A percentile compares a stretch with the other conserved stretches of the same genome.
Evolutionary conservation across 2,888 invertebrate species (phyloP).

Genomic region (Sylvicola cinctus): DNA sequence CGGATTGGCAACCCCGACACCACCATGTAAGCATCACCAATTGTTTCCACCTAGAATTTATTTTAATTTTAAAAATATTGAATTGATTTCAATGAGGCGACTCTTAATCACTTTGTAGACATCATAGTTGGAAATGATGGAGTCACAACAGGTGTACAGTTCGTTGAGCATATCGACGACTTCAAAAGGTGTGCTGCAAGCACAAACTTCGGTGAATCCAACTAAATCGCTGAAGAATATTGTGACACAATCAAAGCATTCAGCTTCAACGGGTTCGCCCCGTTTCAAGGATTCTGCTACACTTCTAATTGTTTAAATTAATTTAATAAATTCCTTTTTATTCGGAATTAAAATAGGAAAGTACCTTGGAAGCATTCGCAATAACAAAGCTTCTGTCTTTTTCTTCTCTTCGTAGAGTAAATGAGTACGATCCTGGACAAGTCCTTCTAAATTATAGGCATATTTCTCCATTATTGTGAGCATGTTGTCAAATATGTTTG

Average conservation of each 20-base stretch:
- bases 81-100: too few species aligned
- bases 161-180: slow-evolving; percentile 75
- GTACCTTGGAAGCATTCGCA: slow-evolving; percentile 71
- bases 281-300: slow-evolving; percentile 62
- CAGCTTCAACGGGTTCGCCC: slow-evolving; percentile 59
- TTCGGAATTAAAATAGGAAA: slow-evolving; percentile 9
- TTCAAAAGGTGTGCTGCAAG: slow-evolving; percentile 58
- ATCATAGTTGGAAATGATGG: slow-evolving; percentile 69
- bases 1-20: slow-evolving; percentile 56
- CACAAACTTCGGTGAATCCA: slow-evolving; percentile 62
- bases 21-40: too few species aligned
- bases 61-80: too few species aligned
- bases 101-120: slow-evolving; percentile 47
- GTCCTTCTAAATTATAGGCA: slow-evolving; percentile 62
- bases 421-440: slow-evolving; percentile 65
- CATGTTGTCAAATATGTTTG: slow-evolving; percentile 80
- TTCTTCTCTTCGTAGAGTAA: slow-evolving; percentile 65
- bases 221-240: slow-evolving; percentile 73
- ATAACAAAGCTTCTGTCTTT: slow-evolving; percentile 62
- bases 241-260: slow-evolving; percentile 62
- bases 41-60: not conserved
- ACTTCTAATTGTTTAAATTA: slow-evolving; percentile 30
- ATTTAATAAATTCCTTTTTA: not conserved
- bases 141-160: slow-evolving; percentile 72
- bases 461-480: slow-evolving; percentile 81